phyloP scores from a whole-genome alignment of 2,797 vertebrate genomes.

The Parauchenoglanis punctatus region DNA sequence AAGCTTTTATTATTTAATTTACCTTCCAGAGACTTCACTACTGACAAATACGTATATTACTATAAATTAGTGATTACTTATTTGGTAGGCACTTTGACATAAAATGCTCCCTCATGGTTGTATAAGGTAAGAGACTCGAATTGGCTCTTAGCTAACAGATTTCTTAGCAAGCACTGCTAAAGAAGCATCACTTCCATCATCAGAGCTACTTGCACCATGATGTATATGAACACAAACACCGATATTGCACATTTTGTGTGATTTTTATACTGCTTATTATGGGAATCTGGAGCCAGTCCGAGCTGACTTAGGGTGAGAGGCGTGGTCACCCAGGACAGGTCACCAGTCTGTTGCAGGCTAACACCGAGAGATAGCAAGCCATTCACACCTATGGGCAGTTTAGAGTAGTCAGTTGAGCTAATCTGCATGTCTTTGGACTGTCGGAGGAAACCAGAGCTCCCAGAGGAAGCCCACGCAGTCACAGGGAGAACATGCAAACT shows the following conservation, averaged over 20 bases:
- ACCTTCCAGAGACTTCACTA: background rate
- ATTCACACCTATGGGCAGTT: too few species aligned
- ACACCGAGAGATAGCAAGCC: too few species aligned
- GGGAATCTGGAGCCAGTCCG: too few species aligned
- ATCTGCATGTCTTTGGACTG: too few species aligned
- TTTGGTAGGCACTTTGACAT: background rate
- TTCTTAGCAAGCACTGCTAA: background rate
- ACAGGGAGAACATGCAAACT: too few species aligned
- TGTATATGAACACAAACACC: background rate
- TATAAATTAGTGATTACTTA: background rate
- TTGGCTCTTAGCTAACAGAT: background rate
- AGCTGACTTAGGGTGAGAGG: too few species aligned
- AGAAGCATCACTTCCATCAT: background rate
- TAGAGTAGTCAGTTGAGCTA: too few species aligned
- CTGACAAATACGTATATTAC: background rate
- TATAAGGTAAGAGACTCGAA: background rate
- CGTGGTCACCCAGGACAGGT: too few species aligned
- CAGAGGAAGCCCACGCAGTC: too few species aligned
- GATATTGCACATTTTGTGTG: background rate
- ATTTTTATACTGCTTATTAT: too few species aligned
- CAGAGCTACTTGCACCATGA: background rate
- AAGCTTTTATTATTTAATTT: background rate
- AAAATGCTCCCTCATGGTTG: background rate
- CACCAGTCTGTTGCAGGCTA: too few species aligned
- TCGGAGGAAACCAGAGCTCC: too few species aligned